Evolutionary conservation across 2,797 vertebrate species (phyloP).

Genomic region (Silurus lanzhouensis): DNA sequence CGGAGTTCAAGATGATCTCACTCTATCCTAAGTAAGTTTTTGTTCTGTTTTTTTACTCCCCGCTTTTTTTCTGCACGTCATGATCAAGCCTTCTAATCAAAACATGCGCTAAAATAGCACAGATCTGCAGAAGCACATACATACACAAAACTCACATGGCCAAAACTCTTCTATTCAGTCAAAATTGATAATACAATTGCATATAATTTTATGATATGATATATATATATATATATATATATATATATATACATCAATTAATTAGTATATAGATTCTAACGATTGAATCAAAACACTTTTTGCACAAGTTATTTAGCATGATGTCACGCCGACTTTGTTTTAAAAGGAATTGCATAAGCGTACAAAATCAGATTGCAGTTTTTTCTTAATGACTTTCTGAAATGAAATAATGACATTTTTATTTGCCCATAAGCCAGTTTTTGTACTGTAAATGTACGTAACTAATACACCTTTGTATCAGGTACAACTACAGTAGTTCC

Average conservation of each 20-base stretch:
- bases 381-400: background rate
- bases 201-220: background rate
- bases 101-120: background rate
- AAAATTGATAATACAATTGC: background rate
- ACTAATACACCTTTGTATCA: background rate
- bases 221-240: too few relatives aligned
- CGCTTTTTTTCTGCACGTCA: background rate
- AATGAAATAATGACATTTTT: background rate
- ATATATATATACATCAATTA: too few relatives aligned
- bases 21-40: slow-evolving; percentile 88
- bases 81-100: background rate
- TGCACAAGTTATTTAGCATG: background rate
- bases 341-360: background rate
- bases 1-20: slow-evolving; percentile 85
- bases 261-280: too few relatives aligned
- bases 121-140: background rate
- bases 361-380: background rate
- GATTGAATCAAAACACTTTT: too few relatives aligned
- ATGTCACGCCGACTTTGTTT: background rate
- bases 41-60: background rate
- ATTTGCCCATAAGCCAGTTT: background rate
- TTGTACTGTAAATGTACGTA: background rate
- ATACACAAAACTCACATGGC: background rate
- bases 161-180: background rate
- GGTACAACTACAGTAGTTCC: background rate